Evolutionary conservation across 2,797 vertebrate species (phyloP).

Genomic region (Sebastes dallii): DNA sequence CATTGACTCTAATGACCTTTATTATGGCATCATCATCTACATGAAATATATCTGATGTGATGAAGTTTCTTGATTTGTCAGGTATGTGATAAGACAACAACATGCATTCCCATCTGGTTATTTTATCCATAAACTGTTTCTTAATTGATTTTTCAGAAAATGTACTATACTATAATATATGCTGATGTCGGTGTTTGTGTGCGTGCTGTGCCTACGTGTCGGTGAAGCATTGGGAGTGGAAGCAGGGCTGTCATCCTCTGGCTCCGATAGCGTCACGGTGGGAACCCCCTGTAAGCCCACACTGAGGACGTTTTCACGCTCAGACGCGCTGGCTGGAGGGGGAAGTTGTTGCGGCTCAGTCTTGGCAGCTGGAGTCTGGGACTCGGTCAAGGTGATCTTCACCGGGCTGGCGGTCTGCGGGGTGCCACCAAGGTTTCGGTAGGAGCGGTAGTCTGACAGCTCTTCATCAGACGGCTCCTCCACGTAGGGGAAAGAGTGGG

Average conservation of each 20-base stretch:
- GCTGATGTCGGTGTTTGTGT: not conserved
- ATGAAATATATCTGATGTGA: not conserved
- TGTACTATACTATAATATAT: not conserved
- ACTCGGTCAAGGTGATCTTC: constrained; percentile 91
- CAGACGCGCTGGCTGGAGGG: constrained; percentile 68
- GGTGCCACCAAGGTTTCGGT: constrained; percentile 78
- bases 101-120: not conserved
- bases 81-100: not conserved
- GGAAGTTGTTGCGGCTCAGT: constrained; percentile 51
- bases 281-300: constrained; percentile 91
- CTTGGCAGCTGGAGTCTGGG: constrained; percentile 66
- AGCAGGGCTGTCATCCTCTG: constrained; percentile 95
- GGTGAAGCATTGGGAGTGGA: constrained; percentile 91
- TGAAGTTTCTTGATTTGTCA: not conserved
- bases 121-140: not conserved
- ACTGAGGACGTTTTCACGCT: constrained; percentile 86
- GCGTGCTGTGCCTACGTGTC: constrained; percentile 81
- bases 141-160: not conserved
- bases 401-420: constrained; percentile 84
- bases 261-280: constrained; percentile 93
- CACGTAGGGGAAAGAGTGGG: constrained; percentile 84
- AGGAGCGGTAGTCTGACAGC: constrained; percentile 81
- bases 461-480: constrained; percentile 87
- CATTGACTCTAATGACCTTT: not conserved
- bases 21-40: not conserved